Conservation (phyloP, 1,140 invertebrate genomes). For the Drosophila subpulchrella region DNA sequence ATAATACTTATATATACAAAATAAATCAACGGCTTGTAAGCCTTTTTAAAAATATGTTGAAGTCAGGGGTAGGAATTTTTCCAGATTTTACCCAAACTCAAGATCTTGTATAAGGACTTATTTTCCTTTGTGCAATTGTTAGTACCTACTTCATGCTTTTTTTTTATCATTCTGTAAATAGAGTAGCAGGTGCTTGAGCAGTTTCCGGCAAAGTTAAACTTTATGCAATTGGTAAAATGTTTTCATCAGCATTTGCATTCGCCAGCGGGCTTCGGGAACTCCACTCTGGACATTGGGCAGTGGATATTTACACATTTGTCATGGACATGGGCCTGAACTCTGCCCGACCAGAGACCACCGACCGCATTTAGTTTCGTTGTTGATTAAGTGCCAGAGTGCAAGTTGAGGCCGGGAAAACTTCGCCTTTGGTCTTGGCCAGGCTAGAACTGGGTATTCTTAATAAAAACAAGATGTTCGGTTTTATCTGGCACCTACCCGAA, state of each 20-base stretch:
- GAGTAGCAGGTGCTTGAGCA: slow-evolving; percentile 39
- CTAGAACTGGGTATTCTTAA: slow-evolving; percentile 15
- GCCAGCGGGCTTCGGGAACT: slow-evolving; percentile 37
- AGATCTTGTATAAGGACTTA: background rate
- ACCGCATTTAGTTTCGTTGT: slow-evolving; percentile 71
- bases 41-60: no score
- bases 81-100: no score
- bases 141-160: background rate
- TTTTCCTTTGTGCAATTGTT: background rate
- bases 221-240: slow-evolving; percentile 57
- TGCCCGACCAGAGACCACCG: slow-evolving; percentile 30
- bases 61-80: no score
- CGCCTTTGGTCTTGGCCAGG: slow-evolving; percentile 34
- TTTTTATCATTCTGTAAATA: slow-evolving; percentile 7
- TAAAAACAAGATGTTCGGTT: slow-evolving; percentile 37
- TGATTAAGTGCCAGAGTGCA: slow-evolving; percentile 58
- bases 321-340: slow-evolving; percentile 30
- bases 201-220: slow-evolving; percentile 54
- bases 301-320: slow-evolving; percentile 52
- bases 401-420: slow-evolving; percentile 50
- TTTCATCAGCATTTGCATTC: slow-evolving; percentile 65
- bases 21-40: no score
- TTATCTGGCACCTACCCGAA: slow-evolving; percentile 10
- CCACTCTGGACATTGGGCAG: slow-evolving; percentile 25
- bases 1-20: no score